Evolutionary conservation across 2,888 invertebrate species (phyloP).

Genomic region (Drosophila kambysellisi): DNA sequence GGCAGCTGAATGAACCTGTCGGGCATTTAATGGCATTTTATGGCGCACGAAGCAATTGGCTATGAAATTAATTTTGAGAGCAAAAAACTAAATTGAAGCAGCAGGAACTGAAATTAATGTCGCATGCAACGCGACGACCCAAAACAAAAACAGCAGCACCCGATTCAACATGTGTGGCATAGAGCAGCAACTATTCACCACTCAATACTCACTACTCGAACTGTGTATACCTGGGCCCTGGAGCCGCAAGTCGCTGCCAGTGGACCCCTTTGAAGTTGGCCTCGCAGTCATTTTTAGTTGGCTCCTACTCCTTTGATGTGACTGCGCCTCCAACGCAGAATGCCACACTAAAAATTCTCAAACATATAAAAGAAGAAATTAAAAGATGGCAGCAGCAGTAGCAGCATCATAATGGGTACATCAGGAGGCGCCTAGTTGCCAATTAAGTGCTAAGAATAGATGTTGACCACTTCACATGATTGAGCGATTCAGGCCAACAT

Average conservation of each 20-base stretch:
- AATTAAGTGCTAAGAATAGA: slow-evolving; percentile 64
- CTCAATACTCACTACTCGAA: slow-evolving; percentile 7
- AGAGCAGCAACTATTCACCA: slow-evolving; percentile 14
- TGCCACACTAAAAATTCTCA: slow-evolving; percentile 11
- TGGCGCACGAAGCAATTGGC: slow-evolving; percentile 72
- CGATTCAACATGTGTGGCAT: slow-evolving; percentile 56
- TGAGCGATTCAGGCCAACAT: slow-evolving; percentile 75
- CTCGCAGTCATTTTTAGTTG: slow-evolving; percentile 32
- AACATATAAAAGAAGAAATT: slow-evolving; percentile 25
- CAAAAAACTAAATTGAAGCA: slow-evolving; percentile 36
- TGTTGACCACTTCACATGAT: slow-evolving; percentile 77
- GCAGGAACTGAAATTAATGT: slow-evolving; percentile 74
- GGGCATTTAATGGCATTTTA: slow-evolving; percentile 64
- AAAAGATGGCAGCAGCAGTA: slow-evolving; percentile 33
- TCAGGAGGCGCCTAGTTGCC: slow-evolving; percentile 70
- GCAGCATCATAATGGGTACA: slow-evolving; percentile 58
- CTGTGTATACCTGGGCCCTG: slow-evolving; percentile 37
- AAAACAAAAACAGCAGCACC: slow-evolving; percentile 24
- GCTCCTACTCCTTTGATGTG: slow-evolving; percentile 50
- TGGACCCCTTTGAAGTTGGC: slow-evolving; percentile 55
- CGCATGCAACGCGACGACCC: slow-evolving; percentile 69
- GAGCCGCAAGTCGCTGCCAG: slow-evolving; percentile 27
- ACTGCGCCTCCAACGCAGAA: slow-evolving; percentile 29
- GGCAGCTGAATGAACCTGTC: slow-evolving; percentile 40
- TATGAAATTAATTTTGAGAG: slow-evolving; percentile 76